Base-by-base conservation (phyloP, 1,140 invertebrate genomes). In the Pogonognathellus flavescens region DNA sequence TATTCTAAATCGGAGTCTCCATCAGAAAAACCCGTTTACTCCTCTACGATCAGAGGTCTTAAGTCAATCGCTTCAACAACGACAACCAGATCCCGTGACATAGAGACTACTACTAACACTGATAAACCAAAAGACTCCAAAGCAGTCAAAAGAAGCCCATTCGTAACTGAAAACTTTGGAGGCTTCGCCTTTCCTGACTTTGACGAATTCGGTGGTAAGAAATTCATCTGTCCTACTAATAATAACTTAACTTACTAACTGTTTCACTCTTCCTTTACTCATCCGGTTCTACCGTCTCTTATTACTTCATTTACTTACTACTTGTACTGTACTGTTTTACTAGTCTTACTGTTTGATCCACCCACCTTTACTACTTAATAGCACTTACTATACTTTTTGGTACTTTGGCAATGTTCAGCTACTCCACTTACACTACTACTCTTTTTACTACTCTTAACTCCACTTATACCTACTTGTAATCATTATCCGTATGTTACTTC, bases 181-280 rank as follows among this genome's bases (percentile, higher is more conserved):
- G 83, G 66, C 1, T 84, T 88, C 72, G 82, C 41, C n/a, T 88
- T 88, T 59, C 88, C 88, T 70, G 86, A 88, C 85, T 88, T 88
- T 88, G 88, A 88, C 82, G 85, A 87, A 52, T 88, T 88, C 70
- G 86, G 86, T 83, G 88, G 88, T 87, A 88, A 88, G 88, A 82
- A 20, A 41, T 82, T 83, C 60, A 22, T 72, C 18, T 81, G 80
- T 81, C 20, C 52, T 81, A 66, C 62, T 66, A 66, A 66, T 66
- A 25, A 66, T 80, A 50, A 80, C 70, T 18, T 2, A 1, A 49
- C 41, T 80, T 25, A 55, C 50, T 14, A 20, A 81, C 52, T 5
- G 10, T 14, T 22, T 49, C 22, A 20, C 50, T 55, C 50, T 41
- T 14, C 50, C n/a, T 55, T 76, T 18, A 50, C 31, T 9, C 31